Conservation (phyloP, 2,888 invertebrate genomes). For the Ashinkailepas kermadecensis region DNA sequence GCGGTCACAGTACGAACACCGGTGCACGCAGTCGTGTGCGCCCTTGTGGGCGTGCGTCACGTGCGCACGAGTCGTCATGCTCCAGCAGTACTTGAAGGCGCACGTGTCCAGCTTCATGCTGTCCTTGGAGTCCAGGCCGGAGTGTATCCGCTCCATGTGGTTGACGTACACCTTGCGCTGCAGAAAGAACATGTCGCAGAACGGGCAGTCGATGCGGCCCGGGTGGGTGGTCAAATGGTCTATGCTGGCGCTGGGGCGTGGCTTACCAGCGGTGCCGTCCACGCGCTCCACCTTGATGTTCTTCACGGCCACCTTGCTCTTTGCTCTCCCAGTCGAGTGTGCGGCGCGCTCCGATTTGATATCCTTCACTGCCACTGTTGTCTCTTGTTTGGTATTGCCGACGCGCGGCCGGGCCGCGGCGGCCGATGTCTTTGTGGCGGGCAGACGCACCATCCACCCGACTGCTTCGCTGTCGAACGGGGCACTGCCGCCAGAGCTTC, state of each 20-base stretch:
- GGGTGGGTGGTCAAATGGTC: neutral
- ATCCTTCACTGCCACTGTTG: no score
- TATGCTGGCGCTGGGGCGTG: neutral
- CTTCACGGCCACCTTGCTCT: no score
- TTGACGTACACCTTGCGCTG: neutral
- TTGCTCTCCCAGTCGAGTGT: no score
- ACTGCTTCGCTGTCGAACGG: no score
- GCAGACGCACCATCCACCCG: no score
- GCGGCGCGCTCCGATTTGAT: no score
- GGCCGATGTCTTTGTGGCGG: no score
- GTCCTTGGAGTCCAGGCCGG: neutral
- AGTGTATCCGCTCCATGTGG: neutral
- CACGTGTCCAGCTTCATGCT: neutral
- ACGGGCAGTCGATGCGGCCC: neutral
- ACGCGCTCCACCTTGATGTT: no score
- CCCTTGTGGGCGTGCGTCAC: neutral
- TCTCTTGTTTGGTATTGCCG: no score
- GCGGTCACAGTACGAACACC: neutral
- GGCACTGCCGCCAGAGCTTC: no score
- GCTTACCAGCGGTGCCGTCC: no score
- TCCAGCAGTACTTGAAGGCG: neutral
- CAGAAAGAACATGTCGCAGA: neutral
- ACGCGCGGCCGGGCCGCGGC: no score
- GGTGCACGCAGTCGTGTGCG: neutral
- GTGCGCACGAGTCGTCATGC: neutral